phyloP scores from a whole-genome alignment of 2,113 vertebrate species.

The Elephantulus edwardii region DNA sequence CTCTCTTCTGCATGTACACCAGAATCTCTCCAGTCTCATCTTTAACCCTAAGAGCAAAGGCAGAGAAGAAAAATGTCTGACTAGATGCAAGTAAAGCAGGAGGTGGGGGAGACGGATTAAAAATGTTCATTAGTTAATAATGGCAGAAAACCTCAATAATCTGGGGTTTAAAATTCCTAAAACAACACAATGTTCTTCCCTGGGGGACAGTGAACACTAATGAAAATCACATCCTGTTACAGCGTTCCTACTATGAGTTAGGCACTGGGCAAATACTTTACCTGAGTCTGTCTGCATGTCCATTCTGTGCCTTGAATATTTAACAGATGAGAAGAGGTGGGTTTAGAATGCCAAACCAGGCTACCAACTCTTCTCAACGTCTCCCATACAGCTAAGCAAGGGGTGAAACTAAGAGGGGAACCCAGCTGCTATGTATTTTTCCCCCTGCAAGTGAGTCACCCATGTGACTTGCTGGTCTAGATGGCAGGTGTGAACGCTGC shows the following conservation, averaged over 20 bases:
- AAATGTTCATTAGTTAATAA: background rate
- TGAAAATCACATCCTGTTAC: background rate
- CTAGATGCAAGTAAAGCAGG: background rate
- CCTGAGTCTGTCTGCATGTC: background rate
- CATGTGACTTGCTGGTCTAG: constrained; percentile 1
- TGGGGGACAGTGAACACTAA: background rate
- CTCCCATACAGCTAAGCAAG: background rate
- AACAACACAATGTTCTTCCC: background rate
- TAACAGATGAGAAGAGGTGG: background rate
- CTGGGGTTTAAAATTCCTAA: background rate
- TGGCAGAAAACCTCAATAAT: background rate
- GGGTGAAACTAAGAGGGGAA: background rate
- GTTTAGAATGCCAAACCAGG: background rate
- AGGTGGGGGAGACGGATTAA: background rate
- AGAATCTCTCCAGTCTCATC: background rate
- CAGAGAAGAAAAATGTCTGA: background rate
- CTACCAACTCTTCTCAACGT: background rate
- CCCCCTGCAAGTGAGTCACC: background rate
- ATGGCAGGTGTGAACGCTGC: background rate
- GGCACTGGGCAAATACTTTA: background rate
- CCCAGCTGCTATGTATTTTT: background rate
- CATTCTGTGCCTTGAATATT: background rate
- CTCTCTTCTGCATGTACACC: background rate
- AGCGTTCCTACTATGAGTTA: background rate
- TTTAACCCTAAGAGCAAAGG: background rate